Evolutionary conservation across 2,113 vertebrate genomes (phyloP).

Genomic region (Tragelaphus strepsiceros): DNA sequence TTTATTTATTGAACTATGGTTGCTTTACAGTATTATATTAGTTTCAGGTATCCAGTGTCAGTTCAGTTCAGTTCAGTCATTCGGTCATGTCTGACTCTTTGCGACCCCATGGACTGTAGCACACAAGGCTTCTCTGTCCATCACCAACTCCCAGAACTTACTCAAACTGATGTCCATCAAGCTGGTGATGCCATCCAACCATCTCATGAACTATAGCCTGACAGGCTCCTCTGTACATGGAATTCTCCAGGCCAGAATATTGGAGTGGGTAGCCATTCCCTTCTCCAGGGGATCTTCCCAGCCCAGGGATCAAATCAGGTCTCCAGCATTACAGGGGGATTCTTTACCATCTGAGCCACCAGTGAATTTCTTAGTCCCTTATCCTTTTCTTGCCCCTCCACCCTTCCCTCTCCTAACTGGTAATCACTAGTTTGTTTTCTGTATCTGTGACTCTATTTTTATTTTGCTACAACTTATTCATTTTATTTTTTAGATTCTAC

Average conservation of each 20-base stretch:
- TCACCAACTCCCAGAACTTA: neutral
- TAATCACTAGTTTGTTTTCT: neutral
- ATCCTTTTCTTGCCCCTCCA: neutral
- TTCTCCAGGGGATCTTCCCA: neutral
- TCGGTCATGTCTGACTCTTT: neutral
- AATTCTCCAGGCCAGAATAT: neutral
- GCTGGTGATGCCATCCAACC: neutral
- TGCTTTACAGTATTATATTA: neutral
- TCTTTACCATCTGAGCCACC: neutral
- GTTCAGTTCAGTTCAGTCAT: neutral
- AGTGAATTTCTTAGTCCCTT: neutral
- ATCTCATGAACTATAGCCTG: neutral
- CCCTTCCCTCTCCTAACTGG: neutral
- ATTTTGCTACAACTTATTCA: neutral
- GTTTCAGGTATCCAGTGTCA: neutral
- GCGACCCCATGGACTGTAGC: neutral
- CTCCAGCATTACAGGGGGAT: neutral
- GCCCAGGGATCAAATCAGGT: neutral
- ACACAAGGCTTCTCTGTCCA: neutral
- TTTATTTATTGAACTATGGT: neutral
- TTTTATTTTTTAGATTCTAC: neutral
- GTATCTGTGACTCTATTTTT: neutral
- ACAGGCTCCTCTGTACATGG: neutral
- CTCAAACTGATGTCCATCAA: neutral
- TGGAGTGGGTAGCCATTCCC: neutral